These are phyloP conservation scores for Diogma glabrata DNA, from an alignment of 2,888 invertebrate species.

Conservation along the genomic window DNA sequence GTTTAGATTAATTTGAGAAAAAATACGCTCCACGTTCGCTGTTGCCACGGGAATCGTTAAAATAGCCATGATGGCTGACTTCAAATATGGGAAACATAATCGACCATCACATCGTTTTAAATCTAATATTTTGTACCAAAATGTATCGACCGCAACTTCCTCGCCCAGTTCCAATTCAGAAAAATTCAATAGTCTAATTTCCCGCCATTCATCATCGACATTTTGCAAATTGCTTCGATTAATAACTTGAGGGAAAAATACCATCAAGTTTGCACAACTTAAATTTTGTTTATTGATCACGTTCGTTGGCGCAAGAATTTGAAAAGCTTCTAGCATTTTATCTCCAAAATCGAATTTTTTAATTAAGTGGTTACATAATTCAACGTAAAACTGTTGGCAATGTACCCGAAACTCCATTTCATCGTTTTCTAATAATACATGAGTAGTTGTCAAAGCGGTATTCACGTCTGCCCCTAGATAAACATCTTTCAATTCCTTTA, in stretches of 20 bases:
- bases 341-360: constrained; percentile 10
- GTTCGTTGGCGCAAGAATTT: not conserved
- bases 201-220: not conserved
- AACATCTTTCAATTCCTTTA: constrained; percentile 11
- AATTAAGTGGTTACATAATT: constrained; percentile 11
- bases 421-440: not conserved
- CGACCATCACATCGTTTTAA: not conserved
- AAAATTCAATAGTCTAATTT: constrained; percentile 2
- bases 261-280: not conserved
- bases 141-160: not conserved
- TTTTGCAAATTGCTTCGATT: not conserved
- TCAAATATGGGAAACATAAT: not conserved
- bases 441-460: not conserved
- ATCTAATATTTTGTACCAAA: not conserved
- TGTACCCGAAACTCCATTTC: constrained; percentile 10
- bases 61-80: not conserved
- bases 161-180: not conserved
- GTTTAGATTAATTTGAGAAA: constrained; percentile 3
- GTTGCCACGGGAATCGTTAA: not conserved
- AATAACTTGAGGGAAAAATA: not conserved
- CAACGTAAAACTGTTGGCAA: constrained; percentile 14
- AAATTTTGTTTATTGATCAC: not conserved
- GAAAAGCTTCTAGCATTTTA: not conserved
- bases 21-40: not conserved
- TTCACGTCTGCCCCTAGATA: constrained; percentile 10